phyloP scores from a whole-genome alignment of 2,113 vertebrate genomes.

The Bucco capensis region DNA sequence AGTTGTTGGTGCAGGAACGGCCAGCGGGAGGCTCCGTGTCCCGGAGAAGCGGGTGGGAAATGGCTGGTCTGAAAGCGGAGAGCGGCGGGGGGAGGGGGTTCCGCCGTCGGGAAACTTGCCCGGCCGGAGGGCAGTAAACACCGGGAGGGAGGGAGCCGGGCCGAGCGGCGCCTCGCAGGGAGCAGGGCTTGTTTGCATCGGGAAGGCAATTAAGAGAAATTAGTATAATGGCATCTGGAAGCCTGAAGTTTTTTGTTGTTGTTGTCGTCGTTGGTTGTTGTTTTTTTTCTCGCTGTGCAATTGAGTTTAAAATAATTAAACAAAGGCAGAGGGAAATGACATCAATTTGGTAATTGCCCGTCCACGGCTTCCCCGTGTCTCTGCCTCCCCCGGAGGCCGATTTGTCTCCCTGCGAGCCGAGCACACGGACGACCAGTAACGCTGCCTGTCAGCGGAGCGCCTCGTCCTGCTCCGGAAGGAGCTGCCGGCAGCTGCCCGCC shows the following conservation, averaged over 20 bases:
- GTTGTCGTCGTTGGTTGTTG: neutral
- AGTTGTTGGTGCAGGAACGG: neutral
- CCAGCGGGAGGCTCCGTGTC: neutral
- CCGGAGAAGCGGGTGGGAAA: too few relatives aligned
- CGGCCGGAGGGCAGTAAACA: neutral
- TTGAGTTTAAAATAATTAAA: constrained; percentile 35
- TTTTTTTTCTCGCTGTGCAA: neutral
- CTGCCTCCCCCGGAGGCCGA: neutral
- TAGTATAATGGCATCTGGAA: neutral
- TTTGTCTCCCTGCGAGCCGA: neutral
- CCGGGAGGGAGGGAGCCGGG: neutral
- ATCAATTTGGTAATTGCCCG: neutral
- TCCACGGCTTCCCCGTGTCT: neutral
- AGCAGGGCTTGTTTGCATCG: neutral
- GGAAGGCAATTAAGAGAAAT: neutral
- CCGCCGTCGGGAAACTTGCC: neutral
- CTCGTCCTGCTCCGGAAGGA: neutral
- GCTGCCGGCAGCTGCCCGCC: neutral
- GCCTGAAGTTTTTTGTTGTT: neutral
- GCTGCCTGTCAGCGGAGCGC: neutral
- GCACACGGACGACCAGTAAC: neutral
- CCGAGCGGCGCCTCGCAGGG: neutral
- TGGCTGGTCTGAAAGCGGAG: neutral
- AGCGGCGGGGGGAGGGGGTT: neutral
- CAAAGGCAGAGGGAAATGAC: constrained; percentile 29